Conservation (phyloP, 2,113 vertebrate species). For the Pterocles gutturalis region DNA sequence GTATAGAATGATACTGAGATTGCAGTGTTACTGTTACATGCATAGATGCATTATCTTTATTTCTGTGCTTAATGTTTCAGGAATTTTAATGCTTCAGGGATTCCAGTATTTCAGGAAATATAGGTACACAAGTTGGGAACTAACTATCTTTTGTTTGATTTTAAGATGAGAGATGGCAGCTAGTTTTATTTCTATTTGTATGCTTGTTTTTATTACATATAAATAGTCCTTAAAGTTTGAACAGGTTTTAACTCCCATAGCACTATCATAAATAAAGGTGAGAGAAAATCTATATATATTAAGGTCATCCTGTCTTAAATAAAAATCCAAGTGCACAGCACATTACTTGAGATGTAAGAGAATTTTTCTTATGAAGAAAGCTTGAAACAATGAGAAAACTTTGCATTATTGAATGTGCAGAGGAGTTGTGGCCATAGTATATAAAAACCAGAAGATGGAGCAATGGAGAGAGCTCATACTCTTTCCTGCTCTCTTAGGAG, state of each 20-base stretch:
- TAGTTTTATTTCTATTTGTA: slow-evolving; percentile 50
- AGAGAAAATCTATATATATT: slow-evolving; percentile 56
- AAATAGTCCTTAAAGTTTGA: slow-evolving; percentile 41
- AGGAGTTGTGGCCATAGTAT: neutral
- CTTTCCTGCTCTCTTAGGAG: neutral
- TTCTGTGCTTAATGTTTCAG: neutral
- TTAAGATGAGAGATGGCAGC: slow-evolving; percentile 19
- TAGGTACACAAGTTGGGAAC: neutral
- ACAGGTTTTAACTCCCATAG: neutral
- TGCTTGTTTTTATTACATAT: slow-evolving; percentile 6
- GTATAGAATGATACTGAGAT: neutral
- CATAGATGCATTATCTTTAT: neutral
- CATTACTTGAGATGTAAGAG: neutral
- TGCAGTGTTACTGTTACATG: neutral
- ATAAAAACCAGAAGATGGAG: neutral
- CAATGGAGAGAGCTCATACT: neutral
- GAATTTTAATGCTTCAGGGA: neutral
- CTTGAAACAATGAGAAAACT: neutral
- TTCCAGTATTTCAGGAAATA: neutral
- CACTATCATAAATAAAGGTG: slow-evolving; percentile 45
- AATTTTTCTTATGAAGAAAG: neutral
- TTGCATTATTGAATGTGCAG: neutral
- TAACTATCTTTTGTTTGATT: neutral
- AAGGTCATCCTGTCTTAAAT: slow-evolving; percentile 45
- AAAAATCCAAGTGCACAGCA: slow-evolving; percentile 24